A percentile compares a stretch with the other conserved stretches of the same genome.
Evolutionary conservation across 2,113 vertebrate species (phyloP).

Genomic region (Bungarus multicinctus): DNA sequence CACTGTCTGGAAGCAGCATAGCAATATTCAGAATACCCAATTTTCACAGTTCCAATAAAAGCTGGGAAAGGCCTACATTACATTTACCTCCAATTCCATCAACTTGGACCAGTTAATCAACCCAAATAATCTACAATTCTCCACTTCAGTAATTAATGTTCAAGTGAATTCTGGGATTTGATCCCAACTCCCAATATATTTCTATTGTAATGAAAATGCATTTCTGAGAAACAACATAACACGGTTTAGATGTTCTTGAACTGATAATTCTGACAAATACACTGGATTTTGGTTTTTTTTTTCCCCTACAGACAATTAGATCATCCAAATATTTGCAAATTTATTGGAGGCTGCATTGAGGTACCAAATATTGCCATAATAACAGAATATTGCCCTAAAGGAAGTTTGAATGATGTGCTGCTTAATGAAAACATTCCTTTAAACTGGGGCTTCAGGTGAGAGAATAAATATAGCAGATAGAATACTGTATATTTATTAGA

Average conservation of each 20-base stretch:
- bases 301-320: conserved; percentile 78
- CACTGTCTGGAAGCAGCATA: neutral
- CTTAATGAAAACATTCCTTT: conserved; percentile 83
- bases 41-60: neutral
- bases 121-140: neutral
- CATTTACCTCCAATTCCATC: neutral
- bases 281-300: conserved; percentile 35
- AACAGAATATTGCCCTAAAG: conserved; percentile 86
- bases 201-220: neutral
- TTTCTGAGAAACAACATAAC: neutral
- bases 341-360: conserved; percentile 80
- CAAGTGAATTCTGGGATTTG: neutral
- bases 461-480: conserved; percentile 1
- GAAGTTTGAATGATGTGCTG: conserved; percentile 79
- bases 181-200: neutral
- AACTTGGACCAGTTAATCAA: neutral
- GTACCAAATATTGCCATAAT: conserved; percentile 80
- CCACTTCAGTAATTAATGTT: neutral
- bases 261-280: neutral
- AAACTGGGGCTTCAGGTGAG: conserved; percentile 84
- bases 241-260: neutral
- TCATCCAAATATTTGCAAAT: conserved; percentile 85
- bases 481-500: conserved; percentile 17
- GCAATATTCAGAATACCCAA: neutral
- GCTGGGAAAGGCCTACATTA: neutral